Conservation (phyloP, 2,888 invertebrate species). For the Trachelus tabidus region DNA sequence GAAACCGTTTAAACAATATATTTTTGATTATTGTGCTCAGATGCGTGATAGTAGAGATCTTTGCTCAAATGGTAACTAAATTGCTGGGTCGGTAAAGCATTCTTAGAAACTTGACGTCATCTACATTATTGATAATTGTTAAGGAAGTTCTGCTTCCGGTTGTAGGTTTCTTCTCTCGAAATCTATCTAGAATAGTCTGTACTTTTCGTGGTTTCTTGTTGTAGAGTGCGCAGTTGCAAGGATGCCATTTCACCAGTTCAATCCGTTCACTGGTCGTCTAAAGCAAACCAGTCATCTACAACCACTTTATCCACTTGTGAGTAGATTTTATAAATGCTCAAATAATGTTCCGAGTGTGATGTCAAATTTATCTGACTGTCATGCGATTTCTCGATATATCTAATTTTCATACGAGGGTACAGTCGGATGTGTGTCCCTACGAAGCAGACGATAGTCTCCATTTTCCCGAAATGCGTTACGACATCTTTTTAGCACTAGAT, state of each 20-base stretch:
- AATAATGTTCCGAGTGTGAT: neutral
- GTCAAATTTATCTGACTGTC: neutral
- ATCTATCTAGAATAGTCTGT: neutral
- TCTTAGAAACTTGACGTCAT: neutral
- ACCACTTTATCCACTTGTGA: slow-evolving; percentile 42
- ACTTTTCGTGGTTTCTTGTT: neutral
- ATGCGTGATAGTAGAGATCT: neutral
- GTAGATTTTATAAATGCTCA: slow-evolving; percentile 20
- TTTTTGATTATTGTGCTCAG: neutral
- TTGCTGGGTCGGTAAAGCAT: neutral
- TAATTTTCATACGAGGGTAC: neutral
- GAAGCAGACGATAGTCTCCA: neutral
- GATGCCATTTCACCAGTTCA: slow-evolving; percentile 43
- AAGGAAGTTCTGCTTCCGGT: neutral
- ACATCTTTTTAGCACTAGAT: neutral
- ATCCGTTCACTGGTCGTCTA: slow-evolving; percentile 38
- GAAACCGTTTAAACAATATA: neutral
- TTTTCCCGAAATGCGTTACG: neutral
- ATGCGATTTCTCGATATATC: neutral
- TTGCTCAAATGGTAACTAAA: neutral
- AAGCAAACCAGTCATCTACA: slow-evolving; percentile 28
- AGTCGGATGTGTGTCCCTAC: neutral
- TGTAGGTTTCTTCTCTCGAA: neutral
- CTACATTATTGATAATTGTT: neutral
- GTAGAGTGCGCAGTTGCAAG: slow-evolving; percentile 12